A percentile compares a stretch with the other conserved stretches of the same genome.
phyloP scores from a whole-genome alignment of 1,140 invertebrate species.

The Lepidurus apus region DNA sequence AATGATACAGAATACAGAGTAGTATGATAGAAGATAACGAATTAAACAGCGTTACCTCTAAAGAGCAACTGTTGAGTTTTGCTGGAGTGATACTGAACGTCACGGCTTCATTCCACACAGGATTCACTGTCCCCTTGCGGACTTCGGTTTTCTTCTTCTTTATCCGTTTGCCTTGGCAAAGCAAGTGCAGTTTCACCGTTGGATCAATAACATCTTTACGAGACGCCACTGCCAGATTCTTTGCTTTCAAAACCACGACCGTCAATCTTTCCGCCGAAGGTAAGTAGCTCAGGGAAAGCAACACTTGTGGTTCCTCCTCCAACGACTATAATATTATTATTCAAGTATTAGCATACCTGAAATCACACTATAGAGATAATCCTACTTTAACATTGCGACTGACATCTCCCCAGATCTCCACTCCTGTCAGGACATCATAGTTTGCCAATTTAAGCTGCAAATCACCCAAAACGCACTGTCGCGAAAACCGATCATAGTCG shows the following conservation, averaged over 20 bases:
- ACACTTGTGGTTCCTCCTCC: conserved; percentile 57
- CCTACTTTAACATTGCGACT: background rate
- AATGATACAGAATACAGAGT: background rate
- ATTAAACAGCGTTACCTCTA: conserved; percentile 57
- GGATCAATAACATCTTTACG: conserved; percentile 67
- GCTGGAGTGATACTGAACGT: conserved; percentile 75
- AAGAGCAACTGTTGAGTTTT: conserved; percentile 60
- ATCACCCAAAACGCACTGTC: conserved; percentile 31
- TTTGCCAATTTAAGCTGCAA: conserved; percentile 29
- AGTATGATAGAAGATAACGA: background rate
- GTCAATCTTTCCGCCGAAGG: conserved; percentile 79
- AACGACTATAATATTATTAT: background rate
- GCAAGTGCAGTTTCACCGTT: conserved; percentile 83
- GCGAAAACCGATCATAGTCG: conserved; percentile 33
- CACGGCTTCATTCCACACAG: conserved; percentile 92
- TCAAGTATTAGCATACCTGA: background rate
- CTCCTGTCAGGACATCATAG: conserved; percentile 25
- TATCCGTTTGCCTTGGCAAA: conserved; percentile 75
- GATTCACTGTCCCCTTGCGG: conserved; percentile 75
- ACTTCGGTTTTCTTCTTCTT: conserved; percentile 92
- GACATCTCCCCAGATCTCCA: conserved; percentile 32
- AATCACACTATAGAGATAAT: background rate
- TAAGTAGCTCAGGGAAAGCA: conserved; percentile 75
- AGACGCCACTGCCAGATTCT: conserved; percentile 66
- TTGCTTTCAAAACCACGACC: conserved; percentile 73